Evolutionary conservation across 2,797 vertebrate species (phyloP).

Genomic region (Dipus sagitta): DNA sequence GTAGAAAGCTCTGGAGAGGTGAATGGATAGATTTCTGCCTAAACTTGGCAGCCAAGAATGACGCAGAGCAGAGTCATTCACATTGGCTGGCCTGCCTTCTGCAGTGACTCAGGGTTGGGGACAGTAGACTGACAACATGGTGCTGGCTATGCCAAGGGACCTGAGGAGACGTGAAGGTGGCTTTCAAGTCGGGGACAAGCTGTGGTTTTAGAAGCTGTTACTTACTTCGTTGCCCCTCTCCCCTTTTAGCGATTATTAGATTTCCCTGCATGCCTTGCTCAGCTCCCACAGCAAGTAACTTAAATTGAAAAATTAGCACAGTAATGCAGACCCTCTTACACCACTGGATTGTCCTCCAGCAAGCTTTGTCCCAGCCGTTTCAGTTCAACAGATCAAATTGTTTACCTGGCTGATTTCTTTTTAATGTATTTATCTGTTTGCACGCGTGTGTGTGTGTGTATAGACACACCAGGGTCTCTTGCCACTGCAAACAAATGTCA

Average conservation of each 20-base stretch:
- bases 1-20: slow-evolving; percentile 32
- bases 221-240: not conserved
- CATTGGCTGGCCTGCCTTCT: slow-evolving; percentile 56
- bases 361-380: not conserved
- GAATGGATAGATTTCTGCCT: slow-evolving; percentile 22
- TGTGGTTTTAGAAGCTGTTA: slow-evolving; percentile 21
- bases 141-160: not conserved
- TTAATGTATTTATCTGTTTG: too few relatives aligned
- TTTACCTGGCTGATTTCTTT: not conserved
- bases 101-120: slow-evolving; percentile 21
- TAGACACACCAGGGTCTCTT: too few relatives aligned
- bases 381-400: not conserved
- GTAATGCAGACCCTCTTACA: not conserved
- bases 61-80: slow-evolving; percentile 57
- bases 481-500: too few relatives aligned
- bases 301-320: not conserved
- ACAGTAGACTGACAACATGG: slow-evolving; percentile 1
- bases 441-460: too few relatives aligned
- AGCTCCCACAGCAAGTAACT: not conserved
- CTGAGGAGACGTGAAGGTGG: not conserved
- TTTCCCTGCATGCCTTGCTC: not conserved
- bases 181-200: slow-evolving; percentile 13
- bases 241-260: not conserved
- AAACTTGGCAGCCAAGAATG: slow-evolving; percentile 50
- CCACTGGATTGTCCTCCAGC: not conserved